Evolutionary conservation across 2,797 vertebrate species (phyloP), one percentile per base, ranked within the genome.

Genomic region (Rhyacichthys aspro): DNA sequence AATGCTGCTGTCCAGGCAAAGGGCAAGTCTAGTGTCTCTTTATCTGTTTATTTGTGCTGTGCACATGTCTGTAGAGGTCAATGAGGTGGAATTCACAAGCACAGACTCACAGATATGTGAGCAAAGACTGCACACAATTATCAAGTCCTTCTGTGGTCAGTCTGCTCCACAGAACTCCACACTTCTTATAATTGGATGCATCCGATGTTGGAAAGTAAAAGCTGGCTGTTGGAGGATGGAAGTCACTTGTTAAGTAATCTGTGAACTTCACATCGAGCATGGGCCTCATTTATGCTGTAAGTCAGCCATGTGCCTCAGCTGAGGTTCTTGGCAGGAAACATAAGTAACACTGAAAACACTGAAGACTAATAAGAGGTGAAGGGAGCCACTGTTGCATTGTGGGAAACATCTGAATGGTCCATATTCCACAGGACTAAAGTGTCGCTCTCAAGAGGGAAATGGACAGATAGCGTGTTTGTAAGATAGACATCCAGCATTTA

Each of bases 61-160:
- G 34, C 4, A 72, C 70, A 73, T 39, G 42, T 75, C 67, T 54
- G 53, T 9, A 6, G 36, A 55, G 80, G 78, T 79, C 71, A 72
- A 59, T 78, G 82, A 82, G 78, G 78, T 82, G 83, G 84, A 92
- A 88, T 72, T 85, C 47, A 16, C 28, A 63, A 42, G 57, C 3
- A 18, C 70, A 58, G 52, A 63, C 59, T 44, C 36, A 55, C 41
- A 65, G 19, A 79, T 16, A 56, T 50, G 48, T 23, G 38, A 49
- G 23, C 34, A 70, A 66, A 59, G 50, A 66, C 46, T 71, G 34
- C 46, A 52, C 15, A 54, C 45, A 75, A 60, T 67, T 56, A 70
- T 28, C 56, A 60, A 42, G 63, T 67, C 54, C 52, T 43, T 60
- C 43, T 43, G 49, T 1, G 68, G 70, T 66, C 55, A 49, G 56